phyloP scores from a whole-genome alignment of 2,113 vertebrate species.

The Noturus placidus region DNA sequence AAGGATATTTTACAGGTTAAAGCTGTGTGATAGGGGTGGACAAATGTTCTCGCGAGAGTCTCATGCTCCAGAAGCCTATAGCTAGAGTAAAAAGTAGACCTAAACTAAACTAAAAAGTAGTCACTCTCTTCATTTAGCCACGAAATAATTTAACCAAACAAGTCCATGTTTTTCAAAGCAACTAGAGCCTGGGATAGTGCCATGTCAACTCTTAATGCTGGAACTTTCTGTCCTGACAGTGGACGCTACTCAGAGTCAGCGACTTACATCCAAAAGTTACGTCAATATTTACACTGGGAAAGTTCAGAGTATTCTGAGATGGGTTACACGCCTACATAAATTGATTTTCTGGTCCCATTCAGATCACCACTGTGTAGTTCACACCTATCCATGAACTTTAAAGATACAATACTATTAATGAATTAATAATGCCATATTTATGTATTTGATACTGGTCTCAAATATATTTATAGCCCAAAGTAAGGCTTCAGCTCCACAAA shows the following conservation, averaged over 20 bases:
- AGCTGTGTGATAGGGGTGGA: not conserved
- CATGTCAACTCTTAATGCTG: not conserved
- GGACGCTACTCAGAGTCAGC: not conserved
- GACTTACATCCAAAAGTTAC: not conserved
- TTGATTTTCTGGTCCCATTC: not conserved
- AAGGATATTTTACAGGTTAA: not conserved
- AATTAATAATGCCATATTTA: not conserved
- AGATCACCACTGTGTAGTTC: not conserved
- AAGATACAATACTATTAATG: not conserved
- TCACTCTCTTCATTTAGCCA: too few species aligned
- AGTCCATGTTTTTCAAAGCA: not conserved
- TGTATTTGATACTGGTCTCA: not conserved
- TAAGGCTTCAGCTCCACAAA: too few species aligned
- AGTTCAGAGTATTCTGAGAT: not conserved
- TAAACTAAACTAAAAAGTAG: not conserved
- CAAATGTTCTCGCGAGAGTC: not conserved
- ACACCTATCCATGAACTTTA: not conserved
- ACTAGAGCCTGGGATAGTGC: not conserved
- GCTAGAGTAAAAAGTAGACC: not conserved
- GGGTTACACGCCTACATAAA: not conserved
- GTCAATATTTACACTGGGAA: not conserved
- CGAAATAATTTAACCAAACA: not conserved
- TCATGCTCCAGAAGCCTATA: too few species aligned
- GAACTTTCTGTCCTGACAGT: not conserved
- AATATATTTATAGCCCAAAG: not conserved